phyloP scores from a whole-genome alignment of 2,113 vertebrate species.

The Aix galericulata region DNA sequence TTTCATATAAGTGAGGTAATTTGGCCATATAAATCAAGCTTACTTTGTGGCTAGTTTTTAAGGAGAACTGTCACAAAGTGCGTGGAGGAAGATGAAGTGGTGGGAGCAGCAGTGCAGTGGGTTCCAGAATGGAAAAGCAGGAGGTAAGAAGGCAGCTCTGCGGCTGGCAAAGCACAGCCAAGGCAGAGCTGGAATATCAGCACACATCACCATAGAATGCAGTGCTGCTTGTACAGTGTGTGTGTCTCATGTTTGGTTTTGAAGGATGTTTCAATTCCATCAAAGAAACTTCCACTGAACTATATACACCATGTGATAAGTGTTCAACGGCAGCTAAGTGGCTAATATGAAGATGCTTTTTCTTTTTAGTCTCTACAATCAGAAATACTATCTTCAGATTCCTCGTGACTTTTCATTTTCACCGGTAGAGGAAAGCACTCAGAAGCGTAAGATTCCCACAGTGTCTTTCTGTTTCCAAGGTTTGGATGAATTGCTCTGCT shows the following conservation, averaged over 20 bases:
- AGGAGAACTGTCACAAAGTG: neutral
- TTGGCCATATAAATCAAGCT: neutral
- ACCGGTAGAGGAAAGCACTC: neutral
- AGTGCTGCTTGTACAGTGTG: neutral
- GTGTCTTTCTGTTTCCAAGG: constrained; percentile 2
- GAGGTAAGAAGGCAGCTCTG: neutral
- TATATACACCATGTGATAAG: neutral
- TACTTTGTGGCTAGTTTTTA: constrained; percentile 3
- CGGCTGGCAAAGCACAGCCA: neutral
- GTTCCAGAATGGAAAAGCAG: neutral
- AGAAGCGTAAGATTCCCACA: neutral
- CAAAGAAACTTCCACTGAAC: neutral
- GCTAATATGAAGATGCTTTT: neutral
- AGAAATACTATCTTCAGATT: neutral
- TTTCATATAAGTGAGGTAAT: neutral
- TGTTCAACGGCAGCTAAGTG: neutral
- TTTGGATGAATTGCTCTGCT: constrained; percentile 25
- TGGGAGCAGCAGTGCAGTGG: neutral
- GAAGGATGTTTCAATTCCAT: neutral
- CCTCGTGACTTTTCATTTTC: neutral
- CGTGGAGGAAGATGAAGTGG: neutral
- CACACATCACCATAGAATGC: neutral
- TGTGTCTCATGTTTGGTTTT: neutral
- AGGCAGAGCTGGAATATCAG: neutral
- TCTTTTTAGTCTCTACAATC: neutral